Conservation (phyloP, 2,113 vertebrate species). For the Oreotrochilus melanogaster region DNA sequence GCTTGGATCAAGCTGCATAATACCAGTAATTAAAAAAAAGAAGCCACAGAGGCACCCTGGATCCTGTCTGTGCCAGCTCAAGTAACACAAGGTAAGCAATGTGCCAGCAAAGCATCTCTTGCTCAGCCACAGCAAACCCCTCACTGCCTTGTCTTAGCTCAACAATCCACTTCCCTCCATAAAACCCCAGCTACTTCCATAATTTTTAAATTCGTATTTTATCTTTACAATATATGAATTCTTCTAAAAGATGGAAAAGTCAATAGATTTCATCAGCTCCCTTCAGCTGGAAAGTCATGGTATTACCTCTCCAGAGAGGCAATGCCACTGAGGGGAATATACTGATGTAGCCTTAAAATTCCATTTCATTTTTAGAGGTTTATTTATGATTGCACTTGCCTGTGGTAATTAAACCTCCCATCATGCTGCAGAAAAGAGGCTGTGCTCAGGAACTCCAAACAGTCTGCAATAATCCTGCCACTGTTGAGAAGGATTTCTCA, state of each 20-base stretch:
- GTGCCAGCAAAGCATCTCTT: background rate
- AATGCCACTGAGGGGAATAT: fast-evolving
- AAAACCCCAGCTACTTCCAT: background rate
- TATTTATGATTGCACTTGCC: background rate
- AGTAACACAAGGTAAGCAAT: background rate
- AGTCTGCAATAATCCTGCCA: background rate
- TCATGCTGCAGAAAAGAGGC: background rate
- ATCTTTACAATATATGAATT: background rate
- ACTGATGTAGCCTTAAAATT: background rate
- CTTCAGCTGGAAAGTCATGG: background rate
- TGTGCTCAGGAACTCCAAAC: background rate
- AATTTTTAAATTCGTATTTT: background rate
- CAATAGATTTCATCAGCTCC: background rate
- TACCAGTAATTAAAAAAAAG: background rate
- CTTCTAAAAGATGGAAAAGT: background rate
- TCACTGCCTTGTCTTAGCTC: background rate
- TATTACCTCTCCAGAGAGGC: background rate
- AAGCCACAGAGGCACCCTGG: background rate
- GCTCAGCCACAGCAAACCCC: background rate
- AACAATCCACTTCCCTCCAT: background rate
- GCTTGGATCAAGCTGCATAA: background rate
- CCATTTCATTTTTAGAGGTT: slow-evolving; percentile 1
- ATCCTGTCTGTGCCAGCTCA: background rate
- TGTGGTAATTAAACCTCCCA: background rate
- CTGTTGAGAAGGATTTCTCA: background rate